These are phyloP conservation scores for Epinephelus fuscoguttatus DNA, from an alignment of 2,113 vertebrate species.

Conservation along the genomic window DNA sequence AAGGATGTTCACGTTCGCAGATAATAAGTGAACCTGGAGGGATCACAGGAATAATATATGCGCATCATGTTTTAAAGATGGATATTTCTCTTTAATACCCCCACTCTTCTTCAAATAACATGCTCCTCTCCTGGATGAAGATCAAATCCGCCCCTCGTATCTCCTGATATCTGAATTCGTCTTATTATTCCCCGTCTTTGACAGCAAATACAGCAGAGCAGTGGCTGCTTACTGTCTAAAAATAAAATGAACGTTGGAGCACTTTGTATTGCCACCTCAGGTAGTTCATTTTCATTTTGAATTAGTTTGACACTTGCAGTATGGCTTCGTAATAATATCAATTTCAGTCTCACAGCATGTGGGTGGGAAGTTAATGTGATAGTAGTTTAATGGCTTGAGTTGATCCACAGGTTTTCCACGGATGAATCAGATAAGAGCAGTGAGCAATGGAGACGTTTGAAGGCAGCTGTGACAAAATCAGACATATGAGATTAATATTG, in stretches of 20 bases:
- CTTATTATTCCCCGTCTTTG: neutral
- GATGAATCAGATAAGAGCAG: neutral
- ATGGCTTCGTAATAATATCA: neutral
- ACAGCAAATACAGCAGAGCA: neutral
- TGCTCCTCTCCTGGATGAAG: neutral
- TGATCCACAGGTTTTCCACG: slow-evolving; percentile 25
- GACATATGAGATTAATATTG: neutral
- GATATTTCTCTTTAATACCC: slow-evolving; percentile 3
- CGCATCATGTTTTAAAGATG: neutral
- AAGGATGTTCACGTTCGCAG: slow-evolving; percentile 6
- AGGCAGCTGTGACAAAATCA: slow-evolving; percentile 4
- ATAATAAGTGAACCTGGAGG: slow-evolving; percentile 8
- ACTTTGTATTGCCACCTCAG: neutral
- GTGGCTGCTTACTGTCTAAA: neutral
- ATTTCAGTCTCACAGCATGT: neutral
- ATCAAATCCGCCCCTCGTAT: neutral
- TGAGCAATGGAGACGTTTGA: slow-evolving; percentile 12
- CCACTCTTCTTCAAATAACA: neutral
- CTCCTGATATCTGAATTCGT: neutral
- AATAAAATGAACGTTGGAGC: neutral
- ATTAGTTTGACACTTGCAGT: slow-evolving; percentile 8
- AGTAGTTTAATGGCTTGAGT: neutral
- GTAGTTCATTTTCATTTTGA: neutral
- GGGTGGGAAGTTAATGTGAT: slow-evolving; percentile 27
- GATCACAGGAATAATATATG: slow-evolving; percentile 10